Percentiles rank a stretch among this genome's conserved stretches.
Evolutionary conservation across 2,888 invertebrate genomes (phyloP).

Genomic region (Galerucella nymphaeae): DNA sequence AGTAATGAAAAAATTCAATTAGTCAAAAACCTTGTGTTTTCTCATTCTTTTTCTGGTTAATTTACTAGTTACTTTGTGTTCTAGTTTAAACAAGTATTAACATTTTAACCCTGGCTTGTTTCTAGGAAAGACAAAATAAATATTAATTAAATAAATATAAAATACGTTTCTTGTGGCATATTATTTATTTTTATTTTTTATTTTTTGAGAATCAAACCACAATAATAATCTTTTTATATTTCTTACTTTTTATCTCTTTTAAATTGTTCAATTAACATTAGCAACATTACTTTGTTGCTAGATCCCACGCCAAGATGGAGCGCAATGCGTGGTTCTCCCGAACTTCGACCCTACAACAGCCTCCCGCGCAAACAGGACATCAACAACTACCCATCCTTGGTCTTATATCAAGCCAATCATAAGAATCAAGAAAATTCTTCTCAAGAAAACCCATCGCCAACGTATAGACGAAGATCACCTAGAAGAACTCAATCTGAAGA

Average conservation of each 20-base stretch:
- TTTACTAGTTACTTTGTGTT: too few relatives aligned
- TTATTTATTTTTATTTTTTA: too few relatives aligned
- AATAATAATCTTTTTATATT: too few relatives aligned
- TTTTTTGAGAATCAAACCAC: too few relatives aligned
- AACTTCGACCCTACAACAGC: constrained; percentile 71
- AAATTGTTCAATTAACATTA: background rate
- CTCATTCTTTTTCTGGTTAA: background rate
- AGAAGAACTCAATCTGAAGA: constrained; percentile 61
- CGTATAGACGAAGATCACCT: constrained; percentile 43
- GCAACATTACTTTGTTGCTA: constrained; percentile 50
- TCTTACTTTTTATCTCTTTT: too few relatives aligned
- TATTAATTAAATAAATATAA: too few relatives aligned
- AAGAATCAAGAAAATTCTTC: constrained; percentile 37
- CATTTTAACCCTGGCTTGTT: too few relatives aligned
- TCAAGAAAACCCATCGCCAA: constrained; percentile 20
- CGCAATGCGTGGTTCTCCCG: constrained; percentile 67
- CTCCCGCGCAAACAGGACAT: constrained; percentile 70
- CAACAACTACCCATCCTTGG: constrained; percentile 61
- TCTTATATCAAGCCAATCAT: constrained; percentile 52
- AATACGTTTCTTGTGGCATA: too few relatives aligned
- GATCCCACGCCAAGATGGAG: constrained; percentile 70
- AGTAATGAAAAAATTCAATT: constrained; percentile 3
- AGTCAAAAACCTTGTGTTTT: constrained; percentile 14
- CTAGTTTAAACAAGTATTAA: too few relatives aligned
- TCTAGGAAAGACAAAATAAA: too few relatives aligned